These are phyloP conservation scores for Tipula confusa DNA, from an alignment of 2,888 invertebrate species.

Conservation along the genomic window DNA sequence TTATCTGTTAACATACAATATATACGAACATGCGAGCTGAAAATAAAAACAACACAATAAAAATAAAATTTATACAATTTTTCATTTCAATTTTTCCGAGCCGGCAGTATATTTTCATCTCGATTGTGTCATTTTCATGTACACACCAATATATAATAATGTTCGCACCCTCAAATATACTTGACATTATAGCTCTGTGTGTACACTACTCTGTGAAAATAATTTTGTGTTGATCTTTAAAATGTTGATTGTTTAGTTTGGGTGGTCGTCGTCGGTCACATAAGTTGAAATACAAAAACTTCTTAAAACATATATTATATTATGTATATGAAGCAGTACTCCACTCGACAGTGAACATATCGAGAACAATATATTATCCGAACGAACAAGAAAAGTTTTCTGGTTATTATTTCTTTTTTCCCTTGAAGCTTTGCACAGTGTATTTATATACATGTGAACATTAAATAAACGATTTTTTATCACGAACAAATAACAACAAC, in stretches of 20 bases:
- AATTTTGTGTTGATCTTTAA: background rate
- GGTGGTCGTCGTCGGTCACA: background rate
- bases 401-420: background rate
- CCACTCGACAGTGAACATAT: background rate
- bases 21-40: too few relatives aligned
- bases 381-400: background rate
- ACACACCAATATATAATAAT: background rate
- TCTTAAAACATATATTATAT: background rate
- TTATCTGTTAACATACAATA: background rate
- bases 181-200: background rate
- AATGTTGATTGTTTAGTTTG: background rate
- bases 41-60: background rate
- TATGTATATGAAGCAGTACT: background rate
- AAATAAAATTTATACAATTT: background rate
- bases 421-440: background rate
- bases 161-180: background rate
- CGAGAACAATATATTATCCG: background rate
- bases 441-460: background rate
- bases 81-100: background rate
- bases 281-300: background rate
- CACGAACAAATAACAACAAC: background rate
- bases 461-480: conserved; percentile 20
- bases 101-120: background rate
- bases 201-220: background rate
- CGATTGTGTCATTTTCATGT: background rate